Conservation (phyloP, 2,113 vertebrate genomes). For the Oriolus oriolus region DNA sequence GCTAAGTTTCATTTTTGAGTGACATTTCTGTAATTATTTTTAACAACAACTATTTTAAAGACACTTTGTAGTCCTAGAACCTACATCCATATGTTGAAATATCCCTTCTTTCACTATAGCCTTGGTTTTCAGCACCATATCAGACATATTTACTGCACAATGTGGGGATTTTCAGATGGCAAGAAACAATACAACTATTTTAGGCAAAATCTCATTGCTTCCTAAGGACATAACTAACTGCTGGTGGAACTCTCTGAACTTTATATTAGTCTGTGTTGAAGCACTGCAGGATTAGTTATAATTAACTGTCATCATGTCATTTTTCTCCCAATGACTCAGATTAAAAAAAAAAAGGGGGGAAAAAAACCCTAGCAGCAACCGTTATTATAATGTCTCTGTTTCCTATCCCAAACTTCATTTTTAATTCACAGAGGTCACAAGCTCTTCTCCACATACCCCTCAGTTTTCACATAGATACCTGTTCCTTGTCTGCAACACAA, state of each 20-base stretch:
- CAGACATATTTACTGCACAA: background rate
- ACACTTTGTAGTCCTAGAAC: background rate
- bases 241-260: conserved; percentile 20
- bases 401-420: background rate
- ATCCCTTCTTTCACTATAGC: background rate
- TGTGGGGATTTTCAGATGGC: background rate
- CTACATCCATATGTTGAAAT: background rate
- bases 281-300: conserved; percentile 56
- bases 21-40: background rate
- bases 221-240: conserved; percentile 29
- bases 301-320: conserved; percentile 54
- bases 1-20: background rate
- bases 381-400: background rate
- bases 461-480: background rate
- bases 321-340: background rate
- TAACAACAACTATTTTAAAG: background rate
- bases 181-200: conserved; percentile 9
- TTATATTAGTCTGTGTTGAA: conserved; percentile 12
- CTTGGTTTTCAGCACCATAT: background rate
- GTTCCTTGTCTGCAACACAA: background rate
- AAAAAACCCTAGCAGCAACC: background rate
- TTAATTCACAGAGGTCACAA: background rate
- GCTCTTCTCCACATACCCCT: background rate
- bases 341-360: background rate
- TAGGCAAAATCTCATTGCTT: background rate